Evolutionary conservation across 2,113 vertebrate species (phyloP).

Genomic region (Cyanoramphus novaezelandiae): DNA sequence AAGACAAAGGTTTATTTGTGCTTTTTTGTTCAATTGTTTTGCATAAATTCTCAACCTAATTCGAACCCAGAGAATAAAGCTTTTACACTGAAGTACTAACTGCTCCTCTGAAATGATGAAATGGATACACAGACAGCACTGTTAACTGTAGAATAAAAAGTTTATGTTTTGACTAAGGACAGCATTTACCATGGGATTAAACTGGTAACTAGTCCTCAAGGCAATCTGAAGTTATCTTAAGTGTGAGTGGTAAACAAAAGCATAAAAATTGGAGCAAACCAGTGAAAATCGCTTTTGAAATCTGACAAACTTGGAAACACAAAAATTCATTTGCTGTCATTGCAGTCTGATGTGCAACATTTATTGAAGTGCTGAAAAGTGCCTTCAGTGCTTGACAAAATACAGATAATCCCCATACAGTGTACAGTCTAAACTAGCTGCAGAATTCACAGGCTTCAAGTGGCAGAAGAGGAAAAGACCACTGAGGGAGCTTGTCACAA

Average conservation of each 20-base stretch:
- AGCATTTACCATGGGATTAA: background rate
- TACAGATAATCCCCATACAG: background rate
- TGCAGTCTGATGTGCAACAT: background rate
- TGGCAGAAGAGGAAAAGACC: background rate
- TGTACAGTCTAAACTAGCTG: background rate
- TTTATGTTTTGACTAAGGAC: background rate
- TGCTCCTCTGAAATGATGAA: background rate
- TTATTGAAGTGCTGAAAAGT: background rate
- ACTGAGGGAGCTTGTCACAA: background rate
- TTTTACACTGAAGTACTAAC: background rate
- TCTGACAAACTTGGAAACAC: background rate
- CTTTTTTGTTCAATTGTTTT: background rate
- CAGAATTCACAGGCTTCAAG: background rate
- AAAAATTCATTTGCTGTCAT: background rate
- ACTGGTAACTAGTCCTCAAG: background rate
- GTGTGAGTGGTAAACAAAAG: background rate
- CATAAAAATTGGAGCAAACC: background rate
- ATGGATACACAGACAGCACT: background rate
- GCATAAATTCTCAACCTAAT: background rate
- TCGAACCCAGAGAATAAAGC: background rate
- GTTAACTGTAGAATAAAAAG: background rate
- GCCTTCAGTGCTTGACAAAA: background rate
- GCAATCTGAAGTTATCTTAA: background rate
- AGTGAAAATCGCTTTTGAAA: background rate
- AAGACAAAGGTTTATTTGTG: conserved; percentile 46